phyloP scores from a whole-genome alignment of 2,888 invertebrate species.

The Pseudococcus viburni region DNA sequence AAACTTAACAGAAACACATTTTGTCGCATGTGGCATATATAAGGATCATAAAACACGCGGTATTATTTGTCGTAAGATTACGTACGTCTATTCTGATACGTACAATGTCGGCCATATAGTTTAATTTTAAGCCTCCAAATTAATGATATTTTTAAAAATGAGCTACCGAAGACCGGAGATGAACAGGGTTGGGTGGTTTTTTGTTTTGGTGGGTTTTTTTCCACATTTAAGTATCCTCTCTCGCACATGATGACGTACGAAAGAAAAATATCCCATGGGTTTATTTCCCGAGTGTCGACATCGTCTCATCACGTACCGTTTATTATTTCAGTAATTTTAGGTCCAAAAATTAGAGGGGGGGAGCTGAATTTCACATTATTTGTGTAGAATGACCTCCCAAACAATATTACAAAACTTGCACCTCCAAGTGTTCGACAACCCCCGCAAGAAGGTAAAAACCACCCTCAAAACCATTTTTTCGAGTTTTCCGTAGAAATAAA shows the following conservation, averaged over 20 bases:
- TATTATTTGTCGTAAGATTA: background rate
- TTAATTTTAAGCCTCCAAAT: conserved; percentile 28
- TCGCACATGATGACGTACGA: background rate
- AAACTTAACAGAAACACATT: conserved; percentile 27
- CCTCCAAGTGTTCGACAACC: too few species aligned
- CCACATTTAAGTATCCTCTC: background rate
- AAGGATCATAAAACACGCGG: conserved; percentile 21
- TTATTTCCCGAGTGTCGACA: background rate
- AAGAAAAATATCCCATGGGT: conserved; percentile 15
- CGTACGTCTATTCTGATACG: background rate
- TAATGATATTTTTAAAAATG: conserved; percentile 35
- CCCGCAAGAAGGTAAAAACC: too few species aligned
- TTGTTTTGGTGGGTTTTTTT: background rate
- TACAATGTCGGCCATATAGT: background rate
- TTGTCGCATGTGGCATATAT: conserved; percentile 22
- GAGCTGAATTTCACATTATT: too few species aligned
- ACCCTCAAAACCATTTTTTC: too few species aligned
- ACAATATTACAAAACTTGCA: too few species aligned
- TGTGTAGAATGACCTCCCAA: too few species aligned
- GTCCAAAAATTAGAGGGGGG: too few species aligned
- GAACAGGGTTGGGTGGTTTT: too few species aligned
- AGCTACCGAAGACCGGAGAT: background rate
- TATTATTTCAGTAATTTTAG: too few species aligned
- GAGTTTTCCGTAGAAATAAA: too few species aligned
- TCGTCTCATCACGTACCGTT: too few species aligned